A percentile compares a stretch with the other conserved stretches of the same genome.
Conservation (phyloP, 2,888 invertebrate genomes). For the Lochmaea crataegi region DNA sequence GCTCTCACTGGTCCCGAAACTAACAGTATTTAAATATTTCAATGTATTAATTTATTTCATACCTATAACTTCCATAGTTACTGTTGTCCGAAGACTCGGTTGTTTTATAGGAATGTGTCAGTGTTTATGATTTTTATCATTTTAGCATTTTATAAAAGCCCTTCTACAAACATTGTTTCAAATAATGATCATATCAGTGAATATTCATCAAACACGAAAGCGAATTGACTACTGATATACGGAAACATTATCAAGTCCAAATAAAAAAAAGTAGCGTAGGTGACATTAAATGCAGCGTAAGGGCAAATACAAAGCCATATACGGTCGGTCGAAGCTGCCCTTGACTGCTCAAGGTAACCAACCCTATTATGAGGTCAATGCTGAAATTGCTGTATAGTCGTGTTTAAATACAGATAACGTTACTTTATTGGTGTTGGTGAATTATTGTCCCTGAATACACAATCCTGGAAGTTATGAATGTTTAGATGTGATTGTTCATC, state of each 20-base stretch:
- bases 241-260: neutral
- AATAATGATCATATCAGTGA: neutral
- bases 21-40: too few species aligned
- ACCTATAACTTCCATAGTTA: too few species aligned
- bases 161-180: too few species aligned
- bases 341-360: constrained; percentile 12
- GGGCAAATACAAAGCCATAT: constrained; percentile 16
- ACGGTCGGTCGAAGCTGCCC: neutral
- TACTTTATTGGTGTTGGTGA: neutral
- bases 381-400: constrained; percentile 1
- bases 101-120: too few species aligned
- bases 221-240: neutral
- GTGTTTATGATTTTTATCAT: too few species aligned
- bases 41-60: too few species aligned
- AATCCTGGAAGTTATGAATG: neutral
- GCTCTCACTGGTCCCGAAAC: too few species aligned
- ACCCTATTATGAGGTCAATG: constrained; percentile 12
- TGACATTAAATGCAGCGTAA: constrained; percentile 19
- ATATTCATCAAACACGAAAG: neutral
- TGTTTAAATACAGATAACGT: constrained; percentile 5
- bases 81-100: too few species aligned
- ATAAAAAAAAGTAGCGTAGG: constrained; percentile 14
- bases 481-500: too few species aligned
- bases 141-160: too few species aligned
- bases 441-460: neutral